Percentiles rank a stretch among this genome's conserved stretches.
These are phyloP conservation scores for Chorisops tibialis DNA, from an alignment of 2,888 invertebrate species.

Conservation along the genomic window DNA sequence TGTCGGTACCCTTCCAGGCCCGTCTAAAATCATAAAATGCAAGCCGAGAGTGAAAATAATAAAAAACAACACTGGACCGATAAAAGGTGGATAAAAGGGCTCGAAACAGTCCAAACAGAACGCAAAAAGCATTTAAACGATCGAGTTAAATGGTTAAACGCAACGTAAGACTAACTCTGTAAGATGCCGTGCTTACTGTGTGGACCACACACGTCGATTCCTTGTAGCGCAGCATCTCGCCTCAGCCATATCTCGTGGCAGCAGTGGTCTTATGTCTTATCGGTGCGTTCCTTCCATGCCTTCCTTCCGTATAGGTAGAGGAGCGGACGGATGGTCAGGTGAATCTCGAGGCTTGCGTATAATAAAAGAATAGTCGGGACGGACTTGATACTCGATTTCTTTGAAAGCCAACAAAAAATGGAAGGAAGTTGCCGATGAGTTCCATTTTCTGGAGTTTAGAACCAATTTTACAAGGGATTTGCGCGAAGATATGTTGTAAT, in stretches of 20 bases:
- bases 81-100: conserved; percentile 23
- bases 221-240: conserved; percentile 23
- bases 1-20: too few species aligned
- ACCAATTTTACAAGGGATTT: too few species aligned
- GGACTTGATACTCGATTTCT: too few species aligned
- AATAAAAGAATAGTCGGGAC: too few species aligned
- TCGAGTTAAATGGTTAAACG: conserved; percentile 30
- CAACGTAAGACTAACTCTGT: conserved; percentile 12
- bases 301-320: too few species aligned
- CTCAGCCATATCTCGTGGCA: conserved; percentile 16
- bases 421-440: too few species aligned
- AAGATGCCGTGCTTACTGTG: conserved; percentile 15
- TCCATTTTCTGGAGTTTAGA: too few species aligned
- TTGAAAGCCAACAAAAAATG: too few species aligned
- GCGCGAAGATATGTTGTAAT: too few species aligned
- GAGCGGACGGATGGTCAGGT: too few species aligned
- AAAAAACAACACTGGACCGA: conserved; percentile 8
- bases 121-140: conserved; percentile 31
- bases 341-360: too few species aligned
- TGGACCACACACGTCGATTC: conserved; percentile 32
- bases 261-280: conserved; percentile 18
- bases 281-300: neutral
- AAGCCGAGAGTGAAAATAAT: neutral
- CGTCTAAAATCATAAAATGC: too few species aligned
- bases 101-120: conserved; percentile 26